phyloP scores from a whole-genome alignment of 2,113 vertebrate species.

The Lamprologus speciosus region DNA sequence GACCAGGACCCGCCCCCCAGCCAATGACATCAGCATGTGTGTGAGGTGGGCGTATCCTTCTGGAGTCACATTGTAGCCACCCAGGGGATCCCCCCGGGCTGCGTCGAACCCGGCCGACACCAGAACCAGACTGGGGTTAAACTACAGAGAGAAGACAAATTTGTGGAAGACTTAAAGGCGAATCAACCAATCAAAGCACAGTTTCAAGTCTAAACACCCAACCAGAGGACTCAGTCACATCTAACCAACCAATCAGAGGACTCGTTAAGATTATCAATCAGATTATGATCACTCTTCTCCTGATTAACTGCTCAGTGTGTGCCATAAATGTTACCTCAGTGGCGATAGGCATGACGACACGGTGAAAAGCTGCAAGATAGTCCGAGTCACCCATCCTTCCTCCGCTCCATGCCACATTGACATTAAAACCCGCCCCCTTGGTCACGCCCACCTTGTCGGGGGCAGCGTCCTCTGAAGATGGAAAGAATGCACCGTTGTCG shows the following conservation, averaged over 20 bases:
- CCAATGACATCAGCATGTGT: conserved; percentile 79
- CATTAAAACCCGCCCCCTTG: conserved; percentile 76
- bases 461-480: conserved; percentile 74
- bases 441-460: conserved; percentile 66
- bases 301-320: not conserved
- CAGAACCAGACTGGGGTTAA: conserved; percentile 82
- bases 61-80: conserved; percentile 80
- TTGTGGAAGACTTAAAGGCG: not conserved
- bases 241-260: not conserved
- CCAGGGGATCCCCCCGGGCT: conserved; percentile 81
- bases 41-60: conserved; percentile 86
- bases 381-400: conserved; percentile 79
- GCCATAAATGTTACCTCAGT: conserved; percentile 69
- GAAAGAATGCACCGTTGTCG: conserved; percentile 81
- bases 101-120: conserved; percentile 89
- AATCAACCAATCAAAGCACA: not conserved
- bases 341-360: conserved; percentile 80
- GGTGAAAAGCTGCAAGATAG: conserved; percentile 81
- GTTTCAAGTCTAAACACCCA: not conserved
- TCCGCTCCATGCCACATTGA: conserved; percentile 83
- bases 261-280: not conserved
- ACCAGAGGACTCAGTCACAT: not conserved
- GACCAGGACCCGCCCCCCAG: conserved; percentile 74
- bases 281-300: not conserved
- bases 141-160: conserved; percentile 59